Evolutionary conservation across 2,797 vertebrate species (phyloP).

Genomic region (Streptopelia turtur): DNA sequence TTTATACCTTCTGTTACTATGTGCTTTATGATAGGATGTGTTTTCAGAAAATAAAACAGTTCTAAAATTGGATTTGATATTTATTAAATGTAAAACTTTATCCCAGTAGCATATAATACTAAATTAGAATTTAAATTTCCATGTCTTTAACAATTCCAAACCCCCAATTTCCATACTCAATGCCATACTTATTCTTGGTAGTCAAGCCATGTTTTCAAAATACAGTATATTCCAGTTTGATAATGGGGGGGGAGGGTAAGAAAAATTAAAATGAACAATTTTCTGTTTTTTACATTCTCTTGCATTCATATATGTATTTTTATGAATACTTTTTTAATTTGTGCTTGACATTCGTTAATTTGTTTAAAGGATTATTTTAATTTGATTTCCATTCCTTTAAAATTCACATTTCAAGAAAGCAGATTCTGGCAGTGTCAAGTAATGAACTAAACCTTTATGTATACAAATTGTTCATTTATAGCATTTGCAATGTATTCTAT

Average conservation of each 20-base stretch:
- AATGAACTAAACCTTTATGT: background rate
- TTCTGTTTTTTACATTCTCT: conserved; percentile 22
- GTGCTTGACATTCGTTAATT: background rate
- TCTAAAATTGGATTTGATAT: background rate
- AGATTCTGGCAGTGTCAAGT: background rate
- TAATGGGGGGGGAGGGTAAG: background rate
- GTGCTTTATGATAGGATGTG: background rate
- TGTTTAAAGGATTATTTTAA: background rate
- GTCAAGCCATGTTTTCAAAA: conserved; percentile 48
- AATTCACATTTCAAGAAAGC: background rate
- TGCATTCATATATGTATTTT: background rate
- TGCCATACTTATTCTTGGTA: conserved; percentile 38
- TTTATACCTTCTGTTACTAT: background rate
- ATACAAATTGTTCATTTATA: background rate
- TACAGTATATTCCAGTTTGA: conserved; percentile 49
- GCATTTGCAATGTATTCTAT: background rate
- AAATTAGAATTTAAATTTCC: background rate
- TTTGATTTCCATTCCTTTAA: background rate
- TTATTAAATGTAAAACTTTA: background rate
- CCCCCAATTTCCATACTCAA: conserved; percentile 10
- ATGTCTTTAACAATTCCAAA: conserved; percentile 35
- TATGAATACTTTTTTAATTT: background rate
- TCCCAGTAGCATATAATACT: background rate
- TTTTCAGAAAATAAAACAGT: background rate
- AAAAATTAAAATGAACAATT: conserved; percentile 10